Evolutionary conservation across 2,888 invertebrate species (phyloP), one percentile per base, ranked within the genome.

Genomic region (Lasioglossum zephyrum): DNA sequence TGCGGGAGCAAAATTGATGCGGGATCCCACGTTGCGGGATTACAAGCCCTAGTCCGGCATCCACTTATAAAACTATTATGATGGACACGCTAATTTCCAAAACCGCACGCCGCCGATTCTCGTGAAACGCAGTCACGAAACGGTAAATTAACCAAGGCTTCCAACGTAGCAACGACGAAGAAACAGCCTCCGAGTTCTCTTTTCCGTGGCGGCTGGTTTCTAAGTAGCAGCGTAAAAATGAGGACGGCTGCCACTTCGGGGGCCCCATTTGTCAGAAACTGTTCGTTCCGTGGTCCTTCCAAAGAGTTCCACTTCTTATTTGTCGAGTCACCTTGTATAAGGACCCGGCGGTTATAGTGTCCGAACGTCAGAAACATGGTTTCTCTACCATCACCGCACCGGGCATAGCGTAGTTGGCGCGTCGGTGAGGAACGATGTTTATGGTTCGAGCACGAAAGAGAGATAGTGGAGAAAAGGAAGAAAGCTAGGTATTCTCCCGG

Each of bases 241-340:
- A 79, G 84, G 72, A 85, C 49, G 84, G 77, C 49, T 77, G 66
- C 88, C 90, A 86, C 90, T 91, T 87, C 88, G 88, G 88, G 83
- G 44, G 44, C 11, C 82, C 87, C 91, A 90, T 92, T 93, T 92
- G 92, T 92, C 92, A 88, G 82, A 82, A 81, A 88, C 82, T 89
- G 87, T 92, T 57, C 57, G n/a, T 57, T 92, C 92, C 31, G 86
- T 85, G 77, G 84, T 70, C 70, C 74, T 53, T 74, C 77, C 87
- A 87, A 84, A 76, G 84, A 80, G 78, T 88, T 87, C 72, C 72
- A 66, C 18, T 74, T 73, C 83, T 73, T 57, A 66, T 47, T 83
- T 89, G 92, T 84, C 89, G 87, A 92, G 91, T 92, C 92, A 92
- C 79, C 73, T 70, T 79, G 84, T 70, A 73, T 92, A 92, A 92